These are phyloP conservation scores for Euphydryas editha DNA, from an alignment of 2,888 invertebrate species.

Conservation along the genomic window DNA sequence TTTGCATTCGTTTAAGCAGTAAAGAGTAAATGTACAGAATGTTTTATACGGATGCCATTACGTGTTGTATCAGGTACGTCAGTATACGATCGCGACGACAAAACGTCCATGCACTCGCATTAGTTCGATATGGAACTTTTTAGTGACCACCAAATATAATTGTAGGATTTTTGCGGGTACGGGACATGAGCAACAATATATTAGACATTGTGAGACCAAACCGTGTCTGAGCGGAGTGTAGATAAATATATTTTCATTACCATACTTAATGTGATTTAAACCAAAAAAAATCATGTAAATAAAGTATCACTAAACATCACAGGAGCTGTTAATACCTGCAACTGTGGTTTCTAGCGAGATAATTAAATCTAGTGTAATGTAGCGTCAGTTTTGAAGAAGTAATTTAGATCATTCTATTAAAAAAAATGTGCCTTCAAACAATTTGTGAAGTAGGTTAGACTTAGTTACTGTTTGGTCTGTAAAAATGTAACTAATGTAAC, in stretches of 20 bases:
- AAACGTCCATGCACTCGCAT: constrained; percentile 24
- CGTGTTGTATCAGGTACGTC: constrained; percentile 1
- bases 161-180: constrained; percentile 38
- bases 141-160: constrained; percentile 43
- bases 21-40: background rate
- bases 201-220: constrained; percentile 38
- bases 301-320: constrained; percentile 36
- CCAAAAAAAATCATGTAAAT: constrained; percentile 65
- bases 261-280: constrained; percentile 79
- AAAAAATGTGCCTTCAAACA: constrained; percentile 80
- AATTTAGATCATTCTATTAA: constrained; percentile 70
- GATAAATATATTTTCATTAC: constrained; percentile 73
- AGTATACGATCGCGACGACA: constrained; percentile 21
- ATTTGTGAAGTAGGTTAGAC: constrained; percentile 70
- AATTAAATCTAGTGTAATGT: constrained; percentile 33
- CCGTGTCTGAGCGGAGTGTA: constrained; percentile 61
- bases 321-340: constrained; percentile 17
- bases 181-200: constrained; percentile 49
- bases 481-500: constrained; percentile 59
- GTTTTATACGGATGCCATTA: background rate
- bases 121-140: constrained; percentile 23
- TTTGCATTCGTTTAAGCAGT: background rate
- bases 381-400: constrained; percentile 43
- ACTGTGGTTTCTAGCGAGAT: constrained; percentile 29
- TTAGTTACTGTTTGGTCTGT: constrained; percentile 69